Evolutionary conservation across 2,797 vertebrate species (phyloP).

Genomic region (Myotis findleyi): DNA sequence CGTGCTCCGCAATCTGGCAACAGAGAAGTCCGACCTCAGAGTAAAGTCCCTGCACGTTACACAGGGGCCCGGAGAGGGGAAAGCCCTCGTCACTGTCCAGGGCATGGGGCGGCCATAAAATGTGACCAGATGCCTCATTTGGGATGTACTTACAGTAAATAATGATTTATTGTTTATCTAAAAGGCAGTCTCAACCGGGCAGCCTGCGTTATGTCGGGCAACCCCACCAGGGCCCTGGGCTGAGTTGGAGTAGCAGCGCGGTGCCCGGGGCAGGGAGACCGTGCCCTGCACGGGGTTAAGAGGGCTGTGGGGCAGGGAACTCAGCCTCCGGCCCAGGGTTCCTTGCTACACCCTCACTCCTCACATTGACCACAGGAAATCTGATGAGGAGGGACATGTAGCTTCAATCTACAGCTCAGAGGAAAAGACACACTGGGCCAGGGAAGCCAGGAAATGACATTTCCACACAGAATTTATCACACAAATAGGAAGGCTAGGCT

Average conservation of each 20-base stretch:
- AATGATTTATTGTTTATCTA: not conserved
- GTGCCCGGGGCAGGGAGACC: not conserved
- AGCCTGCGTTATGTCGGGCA: not conserved
- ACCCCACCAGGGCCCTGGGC: not conserved
- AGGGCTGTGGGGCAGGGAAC: not conserved
- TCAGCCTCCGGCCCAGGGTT: not conserved
- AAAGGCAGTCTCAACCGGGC: not conserved
- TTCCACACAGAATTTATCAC: not conserved
- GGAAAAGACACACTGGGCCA: not conserved
- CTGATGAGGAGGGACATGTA: rapidly evolving
- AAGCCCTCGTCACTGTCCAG: not conserved
- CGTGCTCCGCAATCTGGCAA: rapidly evolving
- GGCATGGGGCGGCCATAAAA: too few relatives aligned
- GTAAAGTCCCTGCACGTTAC: rapidly evolving
- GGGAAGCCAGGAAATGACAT: not conserved
- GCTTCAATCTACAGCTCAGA: not conserved
- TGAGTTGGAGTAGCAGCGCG: not conserved
- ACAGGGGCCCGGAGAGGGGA: too few relatives aligned
- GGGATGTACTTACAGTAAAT: not conserved
- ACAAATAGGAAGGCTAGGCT: not conserved
- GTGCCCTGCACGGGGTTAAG: rapidly evolving
- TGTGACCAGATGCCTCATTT: not conserved
- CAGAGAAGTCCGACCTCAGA: not conserved
- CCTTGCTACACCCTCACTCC: not conserved
- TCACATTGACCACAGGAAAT: not conserved